Evolutionary conservation across 37 sponge, comb jelly and placozoan species (phyloP).

Genomic region (Ephydatia muelleri): DNA sequence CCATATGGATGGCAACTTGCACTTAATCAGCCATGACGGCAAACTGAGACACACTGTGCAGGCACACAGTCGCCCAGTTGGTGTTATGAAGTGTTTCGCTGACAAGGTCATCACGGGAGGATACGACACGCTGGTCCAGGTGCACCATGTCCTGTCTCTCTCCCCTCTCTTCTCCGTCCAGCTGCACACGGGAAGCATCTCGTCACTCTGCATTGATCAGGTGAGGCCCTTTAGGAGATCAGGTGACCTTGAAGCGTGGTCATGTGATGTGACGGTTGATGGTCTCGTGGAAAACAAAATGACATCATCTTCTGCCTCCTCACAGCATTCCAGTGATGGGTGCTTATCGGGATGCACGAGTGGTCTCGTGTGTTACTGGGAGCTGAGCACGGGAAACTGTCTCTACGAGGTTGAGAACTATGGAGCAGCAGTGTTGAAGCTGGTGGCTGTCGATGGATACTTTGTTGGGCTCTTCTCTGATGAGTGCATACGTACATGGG

Average conservation of each 20-base stretch:
- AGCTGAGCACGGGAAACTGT: slow-evolving; percentile 38
- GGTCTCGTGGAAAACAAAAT: neutral
- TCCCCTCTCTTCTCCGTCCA: slow-evolving; percentile 19
- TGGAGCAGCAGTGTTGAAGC: slow-evolving; percentile 6
- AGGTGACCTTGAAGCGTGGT: no score
- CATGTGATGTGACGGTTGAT: no score
- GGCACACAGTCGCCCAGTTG: slow-evolving; percentile 55
- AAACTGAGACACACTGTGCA: slow-evolving; percentile 13
- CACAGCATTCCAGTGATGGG: slow-evolving; percentile 5
- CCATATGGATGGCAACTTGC: slow-evolving; percentile 62
- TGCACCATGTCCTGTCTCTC: slow-evolving; percentile 24
- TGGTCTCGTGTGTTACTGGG: slow-evolving; percentile 62
- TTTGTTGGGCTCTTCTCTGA: slow-evolving; percentile 43
- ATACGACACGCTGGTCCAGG: slow-evolving; percentile 59
- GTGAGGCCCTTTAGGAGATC: no score
- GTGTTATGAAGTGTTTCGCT: slow-evolving; percentile 38
- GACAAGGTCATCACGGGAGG: slow-evolving; percentile 54
- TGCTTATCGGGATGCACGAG: slow-evolving; percentile 67
- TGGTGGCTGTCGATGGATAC: slow-evolving; percentile 14
- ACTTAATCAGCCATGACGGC: slow-evolving; percentile 50
- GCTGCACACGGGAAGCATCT: slow-evolving; percentile 39
- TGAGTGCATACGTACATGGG: slow-evolving; percentile 50
- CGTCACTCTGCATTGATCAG: slow-evolving; percentile 8
- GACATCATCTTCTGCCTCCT: neutral
- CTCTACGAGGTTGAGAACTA: slow-evolving; percentile 37